phyloP scores from a whole-genome alignment of 2,113 vertebrate species.

The Collichthys lucidus region DNA sequence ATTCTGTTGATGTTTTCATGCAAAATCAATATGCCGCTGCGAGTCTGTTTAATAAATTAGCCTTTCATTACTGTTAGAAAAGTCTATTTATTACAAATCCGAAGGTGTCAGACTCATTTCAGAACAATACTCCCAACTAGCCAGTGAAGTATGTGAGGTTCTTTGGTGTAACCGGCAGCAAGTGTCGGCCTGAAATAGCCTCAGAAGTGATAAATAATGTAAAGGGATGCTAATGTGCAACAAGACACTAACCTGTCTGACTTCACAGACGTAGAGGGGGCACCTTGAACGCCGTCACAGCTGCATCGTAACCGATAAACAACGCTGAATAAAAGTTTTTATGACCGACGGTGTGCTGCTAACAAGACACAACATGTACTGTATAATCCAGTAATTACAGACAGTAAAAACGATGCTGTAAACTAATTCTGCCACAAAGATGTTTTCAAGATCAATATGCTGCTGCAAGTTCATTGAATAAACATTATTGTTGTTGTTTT shows the following conservation, averaged over 20 bases:
- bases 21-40: slow-evolving; percentile 30
- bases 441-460: slow-evolving; percentile 47
- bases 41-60: slow-evolving; percentile 43
- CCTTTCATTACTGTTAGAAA: slow-evolving; percentile 77
- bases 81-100: background rate
- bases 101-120: background rate
- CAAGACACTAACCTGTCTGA: background rate
- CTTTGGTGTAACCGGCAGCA: background rate
- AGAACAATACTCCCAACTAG: background rate
- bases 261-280: background rate
- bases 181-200: background rate
- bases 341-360: too few species aligned
- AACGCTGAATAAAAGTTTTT: background rate
- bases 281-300: background rate
- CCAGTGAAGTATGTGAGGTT: background rate
- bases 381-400: background rate
- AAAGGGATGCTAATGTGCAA: background rate
- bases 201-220: background rate
- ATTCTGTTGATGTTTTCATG: slow-evolving; percentile 28
- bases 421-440: slow-evolving; percentile 13
- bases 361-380: too few species aligned
- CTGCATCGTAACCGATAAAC: background rate
- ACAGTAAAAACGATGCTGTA: slow-evolving; percentile 17
- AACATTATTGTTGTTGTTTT: slow-evolving; percentile 70
- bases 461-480: slow-evolving; percentile 35